Percentiles rank a stretch among this genome's conserved stretches.
Evolutionary conservation across 2,113 vertebrate genomes (phyloP).

Genomic region (Ursus arctos): DNA sequence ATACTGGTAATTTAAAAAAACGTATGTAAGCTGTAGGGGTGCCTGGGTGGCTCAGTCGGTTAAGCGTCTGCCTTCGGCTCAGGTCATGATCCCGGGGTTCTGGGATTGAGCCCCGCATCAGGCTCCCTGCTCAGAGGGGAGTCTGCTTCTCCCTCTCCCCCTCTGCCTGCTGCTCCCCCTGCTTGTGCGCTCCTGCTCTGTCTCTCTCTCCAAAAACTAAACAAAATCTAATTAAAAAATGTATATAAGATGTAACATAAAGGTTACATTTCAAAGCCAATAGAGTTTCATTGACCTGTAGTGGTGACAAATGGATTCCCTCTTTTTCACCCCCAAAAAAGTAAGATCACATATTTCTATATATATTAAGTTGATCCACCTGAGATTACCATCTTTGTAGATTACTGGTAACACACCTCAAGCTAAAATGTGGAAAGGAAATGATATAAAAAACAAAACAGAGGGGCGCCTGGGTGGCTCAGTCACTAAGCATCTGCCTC

Average conservation of each 20-base stretch:
- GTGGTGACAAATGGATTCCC: not conserved
- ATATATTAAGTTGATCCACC: not conserved
- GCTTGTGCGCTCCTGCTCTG: no score
- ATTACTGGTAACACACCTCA: not conserved
- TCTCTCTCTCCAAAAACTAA: no score
- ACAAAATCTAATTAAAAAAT: not conserved
- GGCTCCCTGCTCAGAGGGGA: not conserved
- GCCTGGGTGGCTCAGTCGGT: not conserved
- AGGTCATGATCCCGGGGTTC: not conserved
- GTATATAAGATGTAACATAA: not conserved
- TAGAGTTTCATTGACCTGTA: not conserved
- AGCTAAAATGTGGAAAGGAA: not conserved
- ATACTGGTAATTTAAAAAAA: not conserved
- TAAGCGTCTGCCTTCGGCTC: not conserved
- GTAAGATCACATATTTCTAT: not conserved
- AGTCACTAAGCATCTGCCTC: no score
- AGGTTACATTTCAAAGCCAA: slow-evolving; percentile 28
- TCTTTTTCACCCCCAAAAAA: not conserved
- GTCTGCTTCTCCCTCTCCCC: no score
- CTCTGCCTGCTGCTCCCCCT: no score
- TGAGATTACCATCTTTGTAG: not conserved
- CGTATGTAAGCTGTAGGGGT: not conserved
- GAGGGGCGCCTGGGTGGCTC: no score
- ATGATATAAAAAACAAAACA: not conserved
- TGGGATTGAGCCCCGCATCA: not conserved